Evolutionary conservation across 2,888 invertebrate genomes (phyloP), one percentile per base, ranked within the genome.

Genomic region (Harpagoxenus sublaevis): DNA sequence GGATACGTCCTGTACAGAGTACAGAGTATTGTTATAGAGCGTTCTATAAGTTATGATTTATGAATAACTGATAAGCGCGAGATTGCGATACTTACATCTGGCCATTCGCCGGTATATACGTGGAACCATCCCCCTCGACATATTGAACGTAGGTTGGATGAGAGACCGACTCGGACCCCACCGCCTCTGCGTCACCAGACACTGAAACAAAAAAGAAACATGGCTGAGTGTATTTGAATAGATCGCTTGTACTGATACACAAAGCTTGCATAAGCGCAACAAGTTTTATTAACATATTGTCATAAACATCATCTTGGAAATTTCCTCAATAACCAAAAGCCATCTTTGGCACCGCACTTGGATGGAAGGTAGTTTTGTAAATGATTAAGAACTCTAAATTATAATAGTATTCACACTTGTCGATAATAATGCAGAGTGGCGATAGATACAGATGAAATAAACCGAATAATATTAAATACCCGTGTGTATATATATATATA

Each of bases 1-100:
- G 97, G 97, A 96, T 97, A 97, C 92, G 97, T 96, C 97, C 97
- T 97, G 87, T 97, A 87, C 71, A 93, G 91, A 86, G 9, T 42
- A 53, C 39, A 73, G 62, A n/a, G 55, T 62, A 65, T 55, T 60
- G 12, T n/a, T 62, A 51, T 18, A 66, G 6, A 28, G 0, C 5
- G 1, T 70, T 51, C 18, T 6, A 10, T 31, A 65, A 42, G 10
- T 51, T 51, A 35, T 23, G 5, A 9, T 6, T 39, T 31, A 74
- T 12, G 42, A 39, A 48, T 65, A 65, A 28, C 6, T 18, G 18
- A 57, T 28, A 31, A 12, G 12, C 10, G n/a, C 15, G 6, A 65
- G n/a, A 53, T 42, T 60, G 48, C 28, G 18, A 65, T 84, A 94
- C 95, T 95, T 95, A 97, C 97, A 97, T 96, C 95, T 96, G 96